These are phyloP conservation scores for Yponomeuta evonymella DNA, from an alignment of 2,888 invertebrate genomes.

Conservation along the genomic window DNA sequence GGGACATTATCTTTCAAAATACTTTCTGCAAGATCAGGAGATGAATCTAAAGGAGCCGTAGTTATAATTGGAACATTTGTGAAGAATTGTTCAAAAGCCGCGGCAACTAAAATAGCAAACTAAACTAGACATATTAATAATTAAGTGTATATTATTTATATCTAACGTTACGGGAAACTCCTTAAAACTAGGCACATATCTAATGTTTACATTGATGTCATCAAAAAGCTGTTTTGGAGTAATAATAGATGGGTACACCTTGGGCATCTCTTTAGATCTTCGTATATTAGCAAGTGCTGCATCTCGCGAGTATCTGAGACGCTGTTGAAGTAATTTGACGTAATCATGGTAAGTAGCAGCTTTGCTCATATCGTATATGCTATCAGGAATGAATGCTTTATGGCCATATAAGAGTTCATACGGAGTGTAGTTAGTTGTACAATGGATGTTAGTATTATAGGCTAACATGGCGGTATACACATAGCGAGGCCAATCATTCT, in stretches of 20 bases:
- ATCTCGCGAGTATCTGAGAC: conserved; percentile 26
- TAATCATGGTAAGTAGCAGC: conserved; percentile 12
- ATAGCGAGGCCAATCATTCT: conserved; percentile 27
- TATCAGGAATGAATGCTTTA: conserved; percentile 33
- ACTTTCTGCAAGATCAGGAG: too few species aligned
- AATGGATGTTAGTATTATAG: conserved; percentile 25
- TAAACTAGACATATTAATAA: too few species aligned
- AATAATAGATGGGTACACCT: conserved; percentile 24
- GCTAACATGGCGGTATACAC: conserved; percentile 29
- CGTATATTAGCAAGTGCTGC: too few species aligned
- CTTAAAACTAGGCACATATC: background rate
- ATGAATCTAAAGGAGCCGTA: too few species aligned
- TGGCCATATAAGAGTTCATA: conserved; percentile 40
- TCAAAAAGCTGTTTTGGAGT: conserved; percentile 24
- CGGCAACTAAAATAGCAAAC: too few species aligned
- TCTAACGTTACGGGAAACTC: too few species aligned
- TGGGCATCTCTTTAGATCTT: too few species aligned
- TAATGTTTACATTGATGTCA: conserved; percentile 15
- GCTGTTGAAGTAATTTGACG: conserved; percentile 3
- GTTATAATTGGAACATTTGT: too few species aligned
- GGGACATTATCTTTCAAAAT: too few species aligned
- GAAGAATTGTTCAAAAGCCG: too few species aligned
- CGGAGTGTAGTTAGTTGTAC: conserved; percentile 27
- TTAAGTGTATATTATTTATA: too few species aligned
- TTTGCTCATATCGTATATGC: conserved; percentile 22